phyloP scores from a whole-genome alignment of 2,797 vertebrate genomes.

The Anisognathus igniventris region DNA sequence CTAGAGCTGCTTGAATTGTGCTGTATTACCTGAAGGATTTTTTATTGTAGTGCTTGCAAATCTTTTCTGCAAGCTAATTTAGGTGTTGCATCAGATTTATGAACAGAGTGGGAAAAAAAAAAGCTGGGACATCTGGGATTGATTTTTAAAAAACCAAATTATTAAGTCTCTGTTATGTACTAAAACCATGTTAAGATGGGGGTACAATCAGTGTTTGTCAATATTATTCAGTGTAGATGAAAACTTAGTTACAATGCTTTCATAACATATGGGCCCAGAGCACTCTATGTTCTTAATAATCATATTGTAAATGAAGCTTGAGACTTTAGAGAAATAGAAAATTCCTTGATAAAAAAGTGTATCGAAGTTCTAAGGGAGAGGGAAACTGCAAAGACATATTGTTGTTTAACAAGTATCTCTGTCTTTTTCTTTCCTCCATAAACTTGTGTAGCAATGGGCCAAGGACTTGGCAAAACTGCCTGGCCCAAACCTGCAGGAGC shows the following conservation, averaged over 20 bases:
- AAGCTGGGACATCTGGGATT: not conserved
- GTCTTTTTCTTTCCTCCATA: not conserved
- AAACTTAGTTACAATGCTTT: not conserved
- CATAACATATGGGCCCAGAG: not conserved
- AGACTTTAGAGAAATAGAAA: not conserved
- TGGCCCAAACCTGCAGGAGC: constrained; percentile 74
- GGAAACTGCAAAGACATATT: not conserved
- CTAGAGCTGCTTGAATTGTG: not conserved
- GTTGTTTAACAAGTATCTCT: not conserved
- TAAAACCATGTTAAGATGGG: not conserved
- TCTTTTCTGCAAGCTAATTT: not conserved
- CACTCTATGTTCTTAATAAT: not conserved
- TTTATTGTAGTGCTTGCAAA: not conserved
- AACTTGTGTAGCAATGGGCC: constrained; percentile 75
- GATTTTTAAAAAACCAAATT: not conserved
- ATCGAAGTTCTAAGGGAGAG: not conserved
- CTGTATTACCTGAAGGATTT: not conserved
- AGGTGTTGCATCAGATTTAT: not conserved
- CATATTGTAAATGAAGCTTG: not conserved
- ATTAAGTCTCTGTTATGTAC: not conserved
- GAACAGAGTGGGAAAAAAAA: not conserved
- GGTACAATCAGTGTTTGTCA: not conserved
- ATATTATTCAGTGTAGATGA: not conserved
- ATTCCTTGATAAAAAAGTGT: not conserved
- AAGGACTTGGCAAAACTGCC: constrained; percentile 72